A percentile compares a stretch with the other conserved stretches of the same genome.
phyloP scores from a whole-genome alignment of 1,140 invertebrate species.

The Araneus ventricosus region DNA sequence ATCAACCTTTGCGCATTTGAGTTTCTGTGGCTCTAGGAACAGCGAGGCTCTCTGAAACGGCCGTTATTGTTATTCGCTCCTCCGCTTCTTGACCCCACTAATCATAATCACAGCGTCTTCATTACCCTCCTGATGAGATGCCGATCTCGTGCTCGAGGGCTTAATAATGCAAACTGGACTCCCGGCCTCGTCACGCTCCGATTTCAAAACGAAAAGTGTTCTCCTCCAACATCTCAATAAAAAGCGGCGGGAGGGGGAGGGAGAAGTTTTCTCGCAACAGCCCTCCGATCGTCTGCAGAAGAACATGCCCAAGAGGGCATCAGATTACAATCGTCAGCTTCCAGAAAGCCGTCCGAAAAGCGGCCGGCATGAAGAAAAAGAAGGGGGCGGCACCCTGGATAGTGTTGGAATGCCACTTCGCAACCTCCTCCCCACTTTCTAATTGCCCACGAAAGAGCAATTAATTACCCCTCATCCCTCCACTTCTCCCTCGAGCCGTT shows the following conservation, averaged over 20 bases:
- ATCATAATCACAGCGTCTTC: neutral
- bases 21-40: no score
- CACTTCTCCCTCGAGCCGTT: neutral
- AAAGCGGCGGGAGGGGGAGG: neutral
- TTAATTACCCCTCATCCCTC: slow-evolving; percentile 31
- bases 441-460: slow-evolving; percentile 47
- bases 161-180: neutral
- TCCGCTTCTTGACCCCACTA: neutral
- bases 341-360: neutral
- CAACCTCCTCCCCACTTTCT: slow-evolving; percentile 41
- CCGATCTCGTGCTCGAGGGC: neutral
- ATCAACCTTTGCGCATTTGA: no score
- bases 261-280: neutral
- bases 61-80: neutral
- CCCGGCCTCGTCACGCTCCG: neutral
- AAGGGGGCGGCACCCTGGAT: neutral
- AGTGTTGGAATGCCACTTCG: slow-evolving; percentile 36
- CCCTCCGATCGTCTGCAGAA: neutral
- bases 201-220: slow-evolving; percentile 22
- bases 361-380: slow-evolving; percentile 5
- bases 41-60: no score
- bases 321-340: slow-evolving; percentile 40
- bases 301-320: slow-evolving; percentile 21
- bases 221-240: neutral
- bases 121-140: neutral